These are phyloP conservation scores for Enteromius paludinosus DNA, from an alignment of 2,797 vertebrate species.

Conservation along the genomic window DNA sequence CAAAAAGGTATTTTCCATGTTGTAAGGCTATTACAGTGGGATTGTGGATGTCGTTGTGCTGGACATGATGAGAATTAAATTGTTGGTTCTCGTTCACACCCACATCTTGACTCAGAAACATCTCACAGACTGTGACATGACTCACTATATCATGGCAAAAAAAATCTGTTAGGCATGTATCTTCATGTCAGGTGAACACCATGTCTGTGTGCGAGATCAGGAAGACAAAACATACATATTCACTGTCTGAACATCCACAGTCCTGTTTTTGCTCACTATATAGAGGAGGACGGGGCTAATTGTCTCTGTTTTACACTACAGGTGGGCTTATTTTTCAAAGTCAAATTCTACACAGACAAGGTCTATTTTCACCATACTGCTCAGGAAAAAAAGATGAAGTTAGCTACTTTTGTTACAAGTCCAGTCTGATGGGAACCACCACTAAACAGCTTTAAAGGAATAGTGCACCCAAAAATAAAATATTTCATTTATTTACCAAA, in stretches of 20 bases:
- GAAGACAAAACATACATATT: conserved; percentile 33
- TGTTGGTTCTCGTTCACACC: neutral
- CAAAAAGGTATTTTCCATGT: neutral
- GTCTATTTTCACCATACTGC: neutral
- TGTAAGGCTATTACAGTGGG: neutral
- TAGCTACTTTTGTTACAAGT: neutral
- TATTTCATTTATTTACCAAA: too few species aligned
- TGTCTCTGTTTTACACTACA: neutral
- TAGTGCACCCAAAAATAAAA: too few species aligned
- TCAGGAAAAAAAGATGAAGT: neutral
- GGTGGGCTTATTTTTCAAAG: neutral
- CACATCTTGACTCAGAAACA: conserved; percentile 22
- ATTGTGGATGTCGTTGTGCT: neutral
- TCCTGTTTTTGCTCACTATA: neutral
- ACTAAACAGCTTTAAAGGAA: neutral
- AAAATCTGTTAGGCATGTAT: conserved; percentile 11
- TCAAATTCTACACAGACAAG: neutral
- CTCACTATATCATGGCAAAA: neutral
- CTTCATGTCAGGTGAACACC: conserved; percentile 28
- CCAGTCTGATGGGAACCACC: neutral
- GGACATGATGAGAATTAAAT: neutral
- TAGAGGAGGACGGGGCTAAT: neutral
- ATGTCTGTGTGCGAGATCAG: neutral
- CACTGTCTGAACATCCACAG: conserved; percentile 14
- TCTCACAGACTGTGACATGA: neutral